Base-by-base conservation (phyloP, 2,888 invertebrate genomes). In the Spilarctia lutea region DNA sequence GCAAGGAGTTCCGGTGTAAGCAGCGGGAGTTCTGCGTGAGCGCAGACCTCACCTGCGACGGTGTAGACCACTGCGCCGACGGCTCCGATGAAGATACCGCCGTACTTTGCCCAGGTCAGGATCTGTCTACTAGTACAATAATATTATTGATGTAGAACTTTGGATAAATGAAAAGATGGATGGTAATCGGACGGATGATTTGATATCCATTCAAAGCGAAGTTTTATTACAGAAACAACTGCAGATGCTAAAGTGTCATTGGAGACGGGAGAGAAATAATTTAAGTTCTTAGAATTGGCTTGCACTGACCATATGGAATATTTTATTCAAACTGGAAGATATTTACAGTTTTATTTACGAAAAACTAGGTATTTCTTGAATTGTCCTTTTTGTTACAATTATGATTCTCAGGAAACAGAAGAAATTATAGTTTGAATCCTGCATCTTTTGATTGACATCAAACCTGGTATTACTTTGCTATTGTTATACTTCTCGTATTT, bases 1-100 rank as follows among this genome's bases (percentile, higher is more conserved):
- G 98, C 95, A 98, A 98, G 91, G 98, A 98, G 94, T 99, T 98
- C 94, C 97, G 98, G 83, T 99, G 99, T 93, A 97, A 97, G 89
- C 97, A 97, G 89, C 97, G 98, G 82, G 98, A 98, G 94, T 98
- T 98, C 96, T 99, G 99, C 96, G 98, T 99, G 89, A 98, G 98
- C 92, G 98, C 97, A 78, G 98, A 99, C 93, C 96, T 99, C 78
- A 97, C 98, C 85, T 99, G 99, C 96, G 99, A 99, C 94, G 98
- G 98, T 76, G 97, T 99, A 82, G 98, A 98, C 95, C 99, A 99
- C 94, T 99, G 99, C 93, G 98, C 98, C 71, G 99, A 99, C 93
- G 98, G 98, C 82, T 98, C 98, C 71, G 99, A 99, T 91, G 99
- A 99, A 94, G 97, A 98, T 85, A 97, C 98, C 89, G 97, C 98